phyloP scores from a whole-genome alignment of 2,797 vertebrate species.

The Onychomys torridus region DNA sequence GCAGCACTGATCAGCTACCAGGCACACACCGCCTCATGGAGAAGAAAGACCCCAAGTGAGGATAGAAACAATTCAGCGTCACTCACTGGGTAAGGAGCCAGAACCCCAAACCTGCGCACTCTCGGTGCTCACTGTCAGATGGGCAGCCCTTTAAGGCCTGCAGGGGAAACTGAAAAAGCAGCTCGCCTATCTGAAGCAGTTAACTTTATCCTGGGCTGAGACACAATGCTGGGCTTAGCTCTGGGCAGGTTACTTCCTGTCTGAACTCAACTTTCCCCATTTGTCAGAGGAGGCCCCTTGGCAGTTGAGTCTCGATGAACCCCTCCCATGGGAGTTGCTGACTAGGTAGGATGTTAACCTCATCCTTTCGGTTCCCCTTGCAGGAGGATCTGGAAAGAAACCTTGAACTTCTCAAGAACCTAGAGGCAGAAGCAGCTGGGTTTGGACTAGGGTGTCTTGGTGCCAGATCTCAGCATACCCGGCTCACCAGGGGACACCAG shows the following conservation, averaged over 20 bases:
- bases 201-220: background rate
- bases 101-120: background rate
- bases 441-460: background rate
- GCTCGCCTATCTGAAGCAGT: background rate
- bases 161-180: background rate
- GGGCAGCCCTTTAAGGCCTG: background rate
- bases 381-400: background rate
- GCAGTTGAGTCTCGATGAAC: background rate
- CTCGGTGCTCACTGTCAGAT: background rate
- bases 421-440: background rate
- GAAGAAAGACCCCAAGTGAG: background rate
- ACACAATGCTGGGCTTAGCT: background rate
- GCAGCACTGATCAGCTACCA: background rate
- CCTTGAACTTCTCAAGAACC: background rate
- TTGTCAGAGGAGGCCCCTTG: constrained; percentile 8
- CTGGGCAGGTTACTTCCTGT: background rate
- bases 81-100: background rate
- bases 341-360: background rate
- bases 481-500: background rate
- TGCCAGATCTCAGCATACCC: background rate
- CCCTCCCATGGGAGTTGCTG: background rate
- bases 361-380: background rate
- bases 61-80: background rate
- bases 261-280: background rate
- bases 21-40: background rate